phyloP scores from a whole-genome alignment of 2,888 invertebrate genomes.

The Drosophila phalerata region DNA sequence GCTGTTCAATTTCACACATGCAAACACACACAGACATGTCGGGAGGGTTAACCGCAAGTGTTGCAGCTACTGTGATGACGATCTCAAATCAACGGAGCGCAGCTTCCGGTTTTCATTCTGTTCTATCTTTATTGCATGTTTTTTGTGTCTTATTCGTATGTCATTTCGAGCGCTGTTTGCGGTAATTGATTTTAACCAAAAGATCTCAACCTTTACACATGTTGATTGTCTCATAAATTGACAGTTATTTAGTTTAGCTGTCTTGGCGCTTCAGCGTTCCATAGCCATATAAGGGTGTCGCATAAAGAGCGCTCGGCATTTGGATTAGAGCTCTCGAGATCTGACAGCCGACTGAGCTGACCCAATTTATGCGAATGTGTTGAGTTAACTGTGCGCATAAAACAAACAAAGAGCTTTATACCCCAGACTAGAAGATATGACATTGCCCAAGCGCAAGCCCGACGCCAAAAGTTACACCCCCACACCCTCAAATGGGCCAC shows the following conservation, averaged over 20 bases:
- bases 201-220: conserved; percentile 67
- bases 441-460: conserved; percentile 23
- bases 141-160: conserved; percentile 20
- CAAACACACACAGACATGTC: conserved; percentile 24
- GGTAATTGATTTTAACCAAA: conserved; percentile 75
- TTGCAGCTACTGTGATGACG: conserved; percentile 60
- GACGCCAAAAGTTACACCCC: conserved; percentile 38
- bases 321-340: conserved; percentile 51
- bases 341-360: conserved; percentile 35
- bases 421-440: conserved; percentile 39
- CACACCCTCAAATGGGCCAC: conserved; percentile 32
- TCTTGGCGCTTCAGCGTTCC: conserved; percentile 14
- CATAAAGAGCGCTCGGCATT: conserved; percentile 15
- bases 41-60: conserved; percentile 65
- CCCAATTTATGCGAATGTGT: conserved; percentile 63
- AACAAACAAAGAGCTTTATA: conserved; percentile 60
- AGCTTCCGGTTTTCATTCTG: conserved; percentile 70
- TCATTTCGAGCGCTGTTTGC: conserved; percentile 38
- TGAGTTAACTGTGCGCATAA: conserved; percentile 38
- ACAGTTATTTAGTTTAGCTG: conserved; percentile 64
- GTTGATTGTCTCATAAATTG: conserved; percentile 66
- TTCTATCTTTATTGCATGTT: conserved; percentile 55
- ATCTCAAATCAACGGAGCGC: conserved; percentile 48
- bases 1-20: conserved; percentile 46
- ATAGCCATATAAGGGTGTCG: conserved; percentile 43